Evolutionary conservation across 1,140 invertebrate genomes (phyloP).

Genomic region (Trichoplusia ni): DNA sequence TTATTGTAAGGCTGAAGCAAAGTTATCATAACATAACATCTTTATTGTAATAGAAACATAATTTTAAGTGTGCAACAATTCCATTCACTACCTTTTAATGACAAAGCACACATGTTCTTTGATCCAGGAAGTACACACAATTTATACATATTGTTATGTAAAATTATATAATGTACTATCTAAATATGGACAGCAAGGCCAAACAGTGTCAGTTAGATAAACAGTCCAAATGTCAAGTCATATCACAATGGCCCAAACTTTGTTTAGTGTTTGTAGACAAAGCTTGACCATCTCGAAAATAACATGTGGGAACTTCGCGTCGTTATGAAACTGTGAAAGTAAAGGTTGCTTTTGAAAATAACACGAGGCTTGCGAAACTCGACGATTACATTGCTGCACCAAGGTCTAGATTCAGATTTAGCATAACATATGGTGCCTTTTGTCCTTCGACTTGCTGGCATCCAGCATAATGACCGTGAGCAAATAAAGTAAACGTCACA

Average conservation of each 20-base stretch:
- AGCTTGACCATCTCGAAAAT: slow-evolving; percentile 9
- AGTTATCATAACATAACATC: too few species aligned
- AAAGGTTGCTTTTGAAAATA: slow-evolving; percentile 21
- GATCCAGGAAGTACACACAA: slow-evolving; percentile 28
- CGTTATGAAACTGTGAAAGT: slow-evolving; percentile 57
- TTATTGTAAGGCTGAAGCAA: too few species aligned
- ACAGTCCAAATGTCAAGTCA: slow-evolving; percentile 3
- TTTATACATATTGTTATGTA: slow-evolving; percentile 22
- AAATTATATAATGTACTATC: slow-evolving; percentile 40
- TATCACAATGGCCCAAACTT: not conserved
- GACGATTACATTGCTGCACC: slow-evolving; percentile 15
- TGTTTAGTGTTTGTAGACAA: not conserved
- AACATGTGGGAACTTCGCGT: slow-evolving; percentile 34
- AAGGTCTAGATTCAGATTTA: not conserved
- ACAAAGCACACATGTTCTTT: not conserved
- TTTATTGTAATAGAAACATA: too few species aligned
- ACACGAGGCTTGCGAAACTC: slow-evolving; percentile 30
- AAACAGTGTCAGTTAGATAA: slow-evolving; percentile 10
- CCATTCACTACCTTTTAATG: not conserved
- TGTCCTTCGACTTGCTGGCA: slow-evolving; percentile 20
- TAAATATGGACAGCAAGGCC: slow-evolving; percentile 27
- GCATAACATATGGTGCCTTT: slow-evolving; percentile 19
- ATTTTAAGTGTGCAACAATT: not conserved
- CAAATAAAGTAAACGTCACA: slow-evolving; percentile 58
- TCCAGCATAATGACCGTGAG: slow-evolving; percentile 34